Evolutionary conservation across 2,888 invertebrate genomes (phyloP).

Genomic region (Euphydryas editha): DNA sequence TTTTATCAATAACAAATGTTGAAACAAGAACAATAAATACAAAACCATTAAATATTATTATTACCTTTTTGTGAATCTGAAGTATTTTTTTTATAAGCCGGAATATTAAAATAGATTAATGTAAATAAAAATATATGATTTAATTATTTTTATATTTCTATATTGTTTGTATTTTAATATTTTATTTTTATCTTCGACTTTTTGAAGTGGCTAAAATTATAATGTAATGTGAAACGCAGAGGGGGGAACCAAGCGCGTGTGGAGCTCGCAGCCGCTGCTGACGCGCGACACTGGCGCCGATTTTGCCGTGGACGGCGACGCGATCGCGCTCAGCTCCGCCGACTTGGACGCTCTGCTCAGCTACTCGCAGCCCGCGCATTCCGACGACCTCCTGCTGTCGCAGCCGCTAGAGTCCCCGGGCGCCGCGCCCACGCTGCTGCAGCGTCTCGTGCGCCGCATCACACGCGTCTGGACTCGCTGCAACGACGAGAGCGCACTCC

Average conservation of each 20-base stretch:
- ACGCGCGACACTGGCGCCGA: conserved; percentile 48
- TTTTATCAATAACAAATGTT: too few species aligned
- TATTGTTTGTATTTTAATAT: not conserved
- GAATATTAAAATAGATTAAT: too few species aligned
- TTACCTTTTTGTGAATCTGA: too few species aligned
- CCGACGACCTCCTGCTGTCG: conserved; percentile 91
- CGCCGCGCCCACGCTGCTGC: conserved; percentile 85
- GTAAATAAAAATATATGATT: too few species aligned
- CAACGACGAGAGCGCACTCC: conserved; percentile 86
- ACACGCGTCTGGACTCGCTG: conserved; percentile 95
- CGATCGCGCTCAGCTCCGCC: conserved; percentile 53
- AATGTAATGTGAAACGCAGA: conserved; percentile 38
- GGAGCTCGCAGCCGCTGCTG: conserved; percentile 47
- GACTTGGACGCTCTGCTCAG: conserved; percentile 84
- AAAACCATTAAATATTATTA: too few species aligned
- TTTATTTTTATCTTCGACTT: too few species aligned
- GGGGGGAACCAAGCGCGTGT: conserved; percentile 48
- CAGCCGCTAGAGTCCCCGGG: conserved; percentile 87
- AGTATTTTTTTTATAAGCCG: too few species aligned
- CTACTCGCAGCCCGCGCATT: conserved; percentile 94
- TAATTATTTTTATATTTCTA: not conserved
- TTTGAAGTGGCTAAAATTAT: not conserved
- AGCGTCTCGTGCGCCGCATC: conserved; percentile 94
- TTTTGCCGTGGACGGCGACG: too few species aligned
- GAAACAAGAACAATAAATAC: too few species aligned